A percentile compares a stretch with the other conserved stretches of the same genome.
These are phyloP conservation scores for Agelastica alni DNA, from an alignment of 2,888 invertebrate genomes.

Conservation along the genomic window DNA sequence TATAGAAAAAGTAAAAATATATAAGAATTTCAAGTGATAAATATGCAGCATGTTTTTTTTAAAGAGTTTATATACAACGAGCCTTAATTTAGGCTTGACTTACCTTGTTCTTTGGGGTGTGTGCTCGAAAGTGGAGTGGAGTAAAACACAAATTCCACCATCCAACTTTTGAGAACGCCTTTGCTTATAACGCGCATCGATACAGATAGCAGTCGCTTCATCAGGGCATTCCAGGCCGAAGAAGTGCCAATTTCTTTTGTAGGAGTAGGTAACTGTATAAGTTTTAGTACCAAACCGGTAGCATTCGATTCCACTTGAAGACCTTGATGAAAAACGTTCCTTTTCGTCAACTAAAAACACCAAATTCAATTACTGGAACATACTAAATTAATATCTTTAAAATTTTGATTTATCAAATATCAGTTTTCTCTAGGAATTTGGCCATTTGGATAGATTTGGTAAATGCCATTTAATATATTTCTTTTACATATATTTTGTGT, in stretches of 20 bases:
- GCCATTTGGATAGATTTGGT: no score
- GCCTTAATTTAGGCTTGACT: no score
- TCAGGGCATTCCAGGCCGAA: slow-evolving; percentile 71
- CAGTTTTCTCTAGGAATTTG: no score
- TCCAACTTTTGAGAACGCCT: slow-evolving; percentile 81
- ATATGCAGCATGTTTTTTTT: no score
- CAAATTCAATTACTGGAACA: no score
- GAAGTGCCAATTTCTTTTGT: slow-evolving; percentile 56
- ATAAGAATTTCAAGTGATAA: no score
- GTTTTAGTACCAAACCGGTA: slow-evolving; percentile 78
- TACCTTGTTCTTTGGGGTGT: slow-evolving; percentile 82
- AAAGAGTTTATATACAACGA: no score
- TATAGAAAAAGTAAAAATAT: no score
- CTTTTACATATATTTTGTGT: no score
- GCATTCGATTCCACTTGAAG: slow-evolving; percentile 92
- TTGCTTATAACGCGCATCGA: slow-evolving; percentile 81
- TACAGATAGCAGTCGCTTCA: slow-evolving; percentile 80
- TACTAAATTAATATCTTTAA: no score
- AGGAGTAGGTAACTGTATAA: slow-evolving; percentile 76
- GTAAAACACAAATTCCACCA: slow-evolving; percentile 87
- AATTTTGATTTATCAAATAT: no score
- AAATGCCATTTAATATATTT: no score
- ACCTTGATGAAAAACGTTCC: slow-evolving; percentile 89
- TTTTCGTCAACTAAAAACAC: slow-evolving; percentile 69
- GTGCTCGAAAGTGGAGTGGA: slow-evolving; percentile 79